Evolutionary conservation across 1,140 invertebrate species (phyloP), one percentile per base, ranked within the genome.

Genomic region (Notospermus geniculatus): DNA sequence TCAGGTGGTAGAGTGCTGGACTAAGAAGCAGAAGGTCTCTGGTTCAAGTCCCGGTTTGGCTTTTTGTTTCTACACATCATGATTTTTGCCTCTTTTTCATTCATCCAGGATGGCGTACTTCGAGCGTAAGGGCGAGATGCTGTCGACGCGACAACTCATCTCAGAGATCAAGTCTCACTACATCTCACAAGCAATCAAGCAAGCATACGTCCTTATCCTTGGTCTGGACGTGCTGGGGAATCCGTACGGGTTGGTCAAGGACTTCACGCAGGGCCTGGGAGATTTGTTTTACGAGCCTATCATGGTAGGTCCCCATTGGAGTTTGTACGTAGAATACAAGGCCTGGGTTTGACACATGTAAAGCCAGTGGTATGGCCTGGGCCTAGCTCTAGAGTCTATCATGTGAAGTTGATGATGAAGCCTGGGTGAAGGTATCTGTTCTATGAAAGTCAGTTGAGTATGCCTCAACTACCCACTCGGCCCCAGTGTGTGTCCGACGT

Each of bases 201-300:
- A 84, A 68, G 69, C 77, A 1, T 82, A 83, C 68, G 83, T 83
- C 7, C 67, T 83, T 53, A 74, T 83, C 25, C 66, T 83, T 15
- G 83, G 83, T 0, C 69, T 84, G 7, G 82, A 84, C 67, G 78
- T 84, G 1, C 72, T 83, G 22, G 82, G 82, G 13, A 84, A 84
- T 67, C 83, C 83, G 2, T 83, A 82, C 62, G 81, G 81, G 43
- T 68, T 83, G 7, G 69, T 83, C 23, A 75, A 75, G 50, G 80
- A 83, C 61, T 79, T 84, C 57, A 78, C 80, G 0, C 74, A 83
- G 59, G 81, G 81, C n/a, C 66, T 83, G 1, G 75, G 78, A 19
- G 80, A 83, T 55, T 71, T 82, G 57, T 81, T 83, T 66, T 83
- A 82, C 69, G 80, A 82, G 60, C 80, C 81, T 28, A 74, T 80